Percentiles rank a stretch among this genome's conserved stretches.
These are phyloP conservation scores for Pristionchus exspectatus DNA, from an alignment of 2,888 invertebrate genomes.

Conservation along the genomic window DNA sequence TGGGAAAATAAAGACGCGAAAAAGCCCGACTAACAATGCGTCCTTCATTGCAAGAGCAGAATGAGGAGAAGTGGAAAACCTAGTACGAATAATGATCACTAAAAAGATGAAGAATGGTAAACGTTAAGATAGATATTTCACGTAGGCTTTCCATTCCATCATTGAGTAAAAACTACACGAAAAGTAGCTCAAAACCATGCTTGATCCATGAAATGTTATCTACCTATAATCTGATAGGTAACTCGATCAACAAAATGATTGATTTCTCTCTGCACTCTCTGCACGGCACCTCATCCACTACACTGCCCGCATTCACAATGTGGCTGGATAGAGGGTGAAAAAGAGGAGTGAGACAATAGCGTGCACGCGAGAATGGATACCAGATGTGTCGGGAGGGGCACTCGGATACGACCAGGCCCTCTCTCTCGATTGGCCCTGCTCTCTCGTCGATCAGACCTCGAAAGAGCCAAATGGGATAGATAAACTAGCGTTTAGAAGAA, in stretches of 20 bases:
- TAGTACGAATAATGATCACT: background rate
- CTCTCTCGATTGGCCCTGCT: background rate
- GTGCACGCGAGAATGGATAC: conserved; percentile 33
- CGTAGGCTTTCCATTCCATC: no score
- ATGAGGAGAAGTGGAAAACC: background rate
- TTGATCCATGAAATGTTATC: no score
- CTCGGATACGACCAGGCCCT: background rate
- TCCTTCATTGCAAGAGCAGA: background rate
- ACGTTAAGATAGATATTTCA: no score
- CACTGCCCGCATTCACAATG: background rate
- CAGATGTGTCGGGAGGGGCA: conserved; percentile 25
- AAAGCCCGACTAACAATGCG: background rate
- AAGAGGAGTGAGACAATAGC: conserved; percentile 33
- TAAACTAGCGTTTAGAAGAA: background rate
- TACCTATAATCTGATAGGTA: no score
- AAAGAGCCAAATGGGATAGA: background rate
- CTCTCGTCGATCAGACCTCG: background rate
- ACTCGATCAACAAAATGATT: no score
- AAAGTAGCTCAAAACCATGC: no score
- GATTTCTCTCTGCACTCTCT: no score
- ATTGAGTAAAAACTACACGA: no score
- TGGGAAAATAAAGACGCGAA: background rate
- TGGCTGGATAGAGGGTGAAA: background rate
- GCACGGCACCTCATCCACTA: background rate
- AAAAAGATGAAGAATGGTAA: no score